These are phyloP conservation scores for Nestor notabilis DNA, from an alignment of 2,113 vertebrate genomes.

Conservation along the genomic window DNA sequence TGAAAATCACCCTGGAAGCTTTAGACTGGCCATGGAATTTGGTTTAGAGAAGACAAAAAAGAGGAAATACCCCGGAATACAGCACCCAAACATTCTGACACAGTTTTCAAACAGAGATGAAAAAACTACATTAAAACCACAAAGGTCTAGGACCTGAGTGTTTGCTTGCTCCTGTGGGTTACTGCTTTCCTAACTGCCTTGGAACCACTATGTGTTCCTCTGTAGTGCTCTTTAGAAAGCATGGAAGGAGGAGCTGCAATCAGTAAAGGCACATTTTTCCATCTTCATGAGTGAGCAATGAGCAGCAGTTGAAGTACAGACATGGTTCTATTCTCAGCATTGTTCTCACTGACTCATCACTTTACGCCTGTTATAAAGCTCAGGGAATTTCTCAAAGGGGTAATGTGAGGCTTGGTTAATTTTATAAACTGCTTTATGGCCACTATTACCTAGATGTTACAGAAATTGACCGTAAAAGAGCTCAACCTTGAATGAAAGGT, in stretches of 20 bases:
- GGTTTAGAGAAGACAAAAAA: not conserved
- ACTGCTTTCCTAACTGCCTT: not conserved
- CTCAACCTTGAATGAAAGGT: not conserved
- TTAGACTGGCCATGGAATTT: not conserved
- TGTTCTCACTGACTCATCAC: not conserved
- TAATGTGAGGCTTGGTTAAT: not conserved
- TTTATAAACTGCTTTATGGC: not conserved
- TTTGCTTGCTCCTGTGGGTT: not conserved
- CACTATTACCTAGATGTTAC: not conserved
- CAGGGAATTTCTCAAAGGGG: not conserved
- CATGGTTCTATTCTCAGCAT: not conserved
- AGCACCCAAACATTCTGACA: not conserved
- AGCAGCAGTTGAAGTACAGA: not conserved
- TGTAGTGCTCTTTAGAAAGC: not conserved
- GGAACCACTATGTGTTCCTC: not conserved
- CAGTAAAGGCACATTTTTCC: not conserved
- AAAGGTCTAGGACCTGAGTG: not conserved
- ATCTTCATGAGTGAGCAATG: not conserved
- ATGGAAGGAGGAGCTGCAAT: not conserved
- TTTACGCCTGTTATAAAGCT: not conserved
- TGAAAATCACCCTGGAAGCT: not conserved
- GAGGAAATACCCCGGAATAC: not conserved
- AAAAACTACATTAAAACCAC: not conserved
- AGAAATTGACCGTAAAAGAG: not conserved
- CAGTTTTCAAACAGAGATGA: accelerated